A percentile compares a stretch with the other conserved stretches of the same genome.
Evolutionary conservation across 1,140 invertebrate genomes (phyloP).

Genomic region (Holotrichia oblita): DNA sequence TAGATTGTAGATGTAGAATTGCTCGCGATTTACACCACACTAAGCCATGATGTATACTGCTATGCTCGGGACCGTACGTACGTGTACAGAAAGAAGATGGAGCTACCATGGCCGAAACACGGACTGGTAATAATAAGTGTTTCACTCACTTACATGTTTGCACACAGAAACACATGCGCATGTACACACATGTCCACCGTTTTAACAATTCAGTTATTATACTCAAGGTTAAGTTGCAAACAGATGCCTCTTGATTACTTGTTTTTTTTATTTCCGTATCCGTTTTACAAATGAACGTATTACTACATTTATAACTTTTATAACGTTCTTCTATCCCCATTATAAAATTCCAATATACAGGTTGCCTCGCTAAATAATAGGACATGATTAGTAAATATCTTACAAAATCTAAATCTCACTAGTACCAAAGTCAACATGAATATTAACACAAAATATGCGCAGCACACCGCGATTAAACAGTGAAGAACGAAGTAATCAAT

Average conservation of each 20-base stretch:
- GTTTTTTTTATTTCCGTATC: not conserved
- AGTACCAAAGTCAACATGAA: too few relatives aligned
- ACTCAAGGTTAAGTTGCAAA: conserved; percentile 9
- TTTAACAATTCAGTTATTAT: conserved; percentile 42
- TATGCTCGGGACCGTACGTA: not conserved
- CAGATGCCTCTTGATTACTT: not conserved
- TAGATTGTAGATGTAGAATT: conserved; percentile 37
- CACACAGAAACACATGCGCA: not conserved
- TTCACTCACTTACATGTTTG: conserved; percentile 11
- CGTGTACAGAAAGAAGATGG: conserved; percentile 24
- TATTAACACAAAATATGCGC: too few relatives aligned
- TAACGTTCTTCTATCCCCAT: too few relatives aligned
- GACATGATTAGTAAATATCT: too few relatives aligned
- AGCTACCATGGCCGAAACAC: not conserved
- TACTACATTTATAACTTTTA: not conserved
- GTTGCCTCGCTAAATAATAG: too few relatives aligned
- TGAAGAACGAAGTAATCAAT: too few relatives aligned
- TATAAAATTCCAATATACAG: too few relatives aligned
- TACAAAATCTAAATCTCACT: too few relatives aligned
- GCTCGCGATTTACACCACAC: not conserved
- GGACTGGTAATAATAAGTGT: conserved; percentile 25
- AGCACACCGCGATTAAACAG: too few relatives aligned
- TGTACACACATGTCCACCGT: conserved; percentile 41
- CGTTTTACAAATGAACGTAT: not conserved
- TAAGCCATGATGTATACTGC: not conserved